Base-by-base conservation (phyloP, 2,888 invertebrate species). In the Dromius quadrimaculatus region DNA sequence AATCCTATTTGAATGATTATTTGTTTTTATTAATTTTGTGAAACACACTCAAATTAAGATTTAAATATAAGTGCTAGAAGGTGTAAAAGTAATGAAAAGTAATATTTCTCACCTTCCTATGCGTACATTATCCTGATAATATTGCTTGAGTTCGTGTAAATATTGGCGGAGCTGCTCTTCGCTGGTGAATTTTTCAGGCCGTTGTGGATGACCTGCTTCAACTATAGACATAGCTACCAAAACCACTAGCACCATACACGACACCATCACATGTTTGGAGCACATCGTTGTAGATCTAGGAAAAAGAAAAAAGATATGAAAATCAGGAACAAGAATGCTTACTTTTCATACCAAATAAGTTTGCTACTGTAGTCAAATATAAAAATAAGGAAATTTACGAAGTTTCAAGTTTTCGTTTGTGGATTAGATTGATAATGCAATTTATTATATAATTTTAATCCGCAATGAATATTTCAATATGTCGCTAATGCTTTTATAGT, bases 151-250 rank as follows among this genome's bases (percentile, higher is more conserved):
- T 34, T 73, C 71, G 19, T 68, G 71, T n/a, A 76, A 71, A 57
- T 75, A 76, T 63, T 74, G 70, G 20, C 72, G 73, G 43, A 74
- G 57, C 45, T 75, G 74, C 61, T 73, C 74, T 15, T 73, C 73
- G 34, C 72, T 74, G 50, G 72, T 65, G 57, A 75, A 73, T 61
- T 71, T 71, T 28, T 75, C 75, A 4, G 74, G 75, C 62, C 75
- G 63, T 54, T 64, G 73, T 73, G 54, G 76, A 73, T 57, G 74
- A 5, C 43, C 43, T 5, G 59, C 41, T 1, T 68, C 36, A 13
- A 59, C 43, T 3, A 73, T 71, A 41, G 71, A 69, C 19, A 70
- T 70, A 11, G 73, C 71, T 11, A 71, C 71, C 45, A 68, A 65
- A n/a, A 73, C 32, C 54, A 71, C 64, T 47, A 72, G 43, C 38